Conservation (phyloP, 2,797 vertebrate species). For the Atherinosoma microstoma region DNA sequence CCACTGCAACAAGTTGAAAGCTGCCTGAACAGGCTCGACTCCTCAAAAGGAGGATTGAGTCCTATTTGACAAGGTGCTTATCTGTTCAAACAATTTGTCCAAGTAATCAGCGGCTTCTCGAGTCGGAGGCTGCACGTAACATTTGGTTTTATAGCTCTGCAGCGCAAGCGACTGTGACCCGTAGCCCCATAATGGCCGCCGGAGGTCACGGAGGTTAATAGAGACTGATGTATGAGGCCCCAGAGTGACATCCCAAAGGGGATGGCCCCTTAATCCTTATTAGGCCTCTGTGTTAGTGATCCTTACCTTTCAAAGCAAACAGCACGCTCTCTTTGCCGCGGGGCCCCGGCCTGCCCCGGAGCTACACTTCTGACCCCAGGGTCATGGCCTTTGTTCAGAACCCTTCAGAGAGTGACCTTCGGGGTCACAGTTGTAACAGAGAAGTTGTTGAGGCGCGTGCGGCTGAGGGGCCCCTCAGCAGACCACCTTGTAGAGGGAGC, state of each 20-base stretch:
- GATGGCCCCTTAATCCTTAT: slow-evolving; percentile 98
- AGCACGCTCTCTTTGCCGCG: slow-evolving; percentile 86
- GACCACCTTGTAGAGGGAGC: slow-evolving; percentile 78
- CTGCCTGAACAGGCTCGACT: slow-evolving; percentile 12
- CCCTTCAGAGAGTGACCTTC: slow-evolving; percentile 91
- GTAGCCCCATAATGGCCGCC: slow-evolving; percentile 70
- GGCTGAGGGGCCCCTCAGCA: slow-evolving; percentile 73
- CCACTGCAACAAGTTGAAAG: slow-evolving; percentile 17
- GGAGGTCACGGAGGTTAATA: slow-evolving; percentile 83
- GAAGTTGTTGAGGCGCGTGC: slow-evolving; percentile 95
- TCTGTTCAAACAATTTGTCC: slow-evolving; percentile 50
- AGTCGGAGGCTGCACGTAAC: slow-evolving; percentile 19
- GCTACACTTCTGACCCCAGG: slow-evolving; percentile 93
- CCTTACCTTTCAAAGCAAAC: slow-evolving; percentile 97
- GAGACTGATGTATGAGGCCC: slow-evolving; percentile 82
- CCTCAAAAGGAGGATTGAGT: slow-evolving; percentile 17
- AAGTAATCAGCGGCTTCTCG: slow-evolving; percentile 40
- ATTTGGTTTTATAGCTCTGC: slow-evolving; percentile 56
- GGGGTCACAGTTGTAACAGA: slow-evolving; percentile 91
- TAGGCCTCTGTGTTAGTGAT: slow-evolving; percentile 94
- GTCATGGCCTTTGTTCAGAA: slow-evolving; percentile 96
- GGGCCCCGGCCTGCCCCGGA: slow-evolving; percentile 86
- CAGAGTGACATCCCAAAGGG: slow-evolving; percentile 86
- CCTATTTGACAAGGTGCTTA: slow-evolving; percentile 49
- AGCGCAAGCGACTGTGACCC: slow-evolving; percentile 64